phyloP scores from a whole-genome alignment of 2,888 invertebrate species.

The Amaurobius ferox region DNA sequence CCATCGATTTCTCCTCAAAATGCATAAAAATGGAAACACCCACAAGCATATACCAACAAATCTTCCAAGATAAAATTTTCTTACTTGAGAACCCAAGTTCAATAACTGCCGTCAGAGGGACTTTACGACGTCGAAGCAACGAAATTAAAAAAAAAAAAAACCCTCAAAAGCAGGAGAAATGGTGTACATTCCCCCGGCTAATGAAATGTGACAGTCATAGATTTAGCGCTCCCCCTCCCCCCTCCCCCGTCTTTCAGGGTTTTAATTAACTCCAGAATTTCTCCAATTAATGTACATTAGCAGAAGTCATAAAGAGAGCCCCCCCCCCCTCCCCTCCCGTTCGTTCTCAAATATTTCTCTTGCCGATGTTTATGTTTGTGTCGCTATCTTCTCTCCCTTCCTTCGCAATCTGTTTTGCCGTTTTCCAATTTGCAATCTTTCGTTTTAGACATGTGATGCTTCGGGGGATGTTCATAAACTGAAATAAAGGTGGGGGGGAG shows the following conservation, averaged over 20 bases:
- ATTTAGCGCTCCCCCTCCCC: conserved; percentile 18
- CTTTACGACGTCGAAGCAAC: neutral
- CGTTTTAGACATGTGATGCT: neutral
- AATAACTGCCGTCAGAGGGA: neutral
- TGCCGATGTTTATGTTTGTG: conserved; percentile 25
- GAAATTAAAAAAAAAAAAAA: conserved; percentile 15
- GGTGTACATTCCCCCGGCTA: neutral
- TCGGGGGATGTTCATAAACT: neutral
- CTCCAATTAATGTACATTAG: conserved; percentile 63
- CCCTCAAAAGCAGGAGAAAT: no score
- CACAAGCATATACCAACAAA: no score
- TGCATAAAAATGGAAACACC: neutral
- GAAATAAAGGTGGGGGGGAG: neutral
- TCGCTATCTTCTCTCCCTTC: conserved; percentile 7
- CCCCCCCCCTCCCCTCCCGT: no score
- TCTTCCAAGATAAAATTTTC: conserved; percentile 1
- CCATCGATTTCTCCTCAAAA: neutral
- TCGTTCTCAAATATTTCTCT: conserved; percentile 47
- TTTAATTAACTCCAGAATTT: conserved; percentile 62
- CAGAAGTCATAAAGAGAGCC: conserved; percentile 45
- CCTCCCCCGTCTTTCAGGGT: neutral
- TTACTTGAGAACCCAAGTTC: neutral
- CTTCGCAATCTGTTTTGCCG: conserved; percentile 21
- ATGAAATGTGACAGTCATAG: conserved; percentile 28
- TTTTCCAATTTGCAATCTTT: conserved; percentile 27